Conservation (phyloP, 2,113 vertebrate genomes). For the Dicentrarchus labrax region DNA sequence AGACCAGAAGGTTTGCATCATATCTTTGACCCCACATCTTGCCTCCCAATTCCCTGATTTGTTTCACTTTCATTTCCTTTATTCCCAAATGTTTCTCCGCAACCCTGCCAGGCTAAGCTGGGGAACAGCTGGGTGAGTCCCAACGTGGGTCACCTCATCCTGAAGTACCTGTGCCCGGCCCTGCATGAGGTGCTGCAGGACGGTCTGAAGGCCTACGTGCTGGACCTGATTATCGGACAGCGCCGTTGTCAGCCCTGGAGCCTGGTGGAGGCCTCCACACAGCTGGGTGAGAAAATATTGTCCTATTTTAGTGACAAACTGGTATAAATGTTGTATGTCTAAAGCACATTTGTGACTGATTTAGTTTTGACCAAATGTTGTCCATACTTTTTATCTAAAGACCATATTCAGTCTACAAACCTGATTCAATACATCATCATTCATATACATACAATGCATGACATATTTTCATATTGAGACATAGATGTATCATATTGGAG, state of each 20-base stretch:
- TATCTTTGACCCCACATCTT: not conserved
- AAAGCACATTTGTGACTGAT: not conserved
- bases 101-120: conserved; percentile 89
- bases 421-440: too few relatives aligned
- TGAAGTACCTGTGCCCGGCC: conserved; percentile 98
- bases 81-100: not conserved
- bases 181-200: conserved; percentile 92
- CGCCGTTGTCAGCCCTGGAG: conserved; percentile 95
- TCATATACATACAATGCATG: too few relatives aligned
- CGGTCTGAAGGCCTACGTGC: conserved; percentile 91
- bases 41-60: not conserved
- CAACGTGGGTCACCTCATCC: conserved; percentile 95
- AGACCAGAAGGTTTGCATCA: not conserved
- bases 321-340: not conserved
- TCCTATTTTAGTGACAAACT: not conserved
- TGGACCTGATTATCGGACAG: conserved; percentile 96
- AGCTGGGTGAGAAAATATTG: conserved; percentile 73
- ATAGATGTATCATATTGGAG: too few relatives aligned
- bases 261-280: conserved; percentile 95
- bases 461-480: too few relatives aligned
- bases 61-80: not conserved
- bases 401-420: too few relatives aligned
- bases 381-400: too few relatives aligned
- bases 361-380: not conserved
- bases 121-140: conserved; percentile 98